phyloP scores from a whole-genome alignment of 2,888 invertebrate genomes.

The Allygus modestus region DNA sequence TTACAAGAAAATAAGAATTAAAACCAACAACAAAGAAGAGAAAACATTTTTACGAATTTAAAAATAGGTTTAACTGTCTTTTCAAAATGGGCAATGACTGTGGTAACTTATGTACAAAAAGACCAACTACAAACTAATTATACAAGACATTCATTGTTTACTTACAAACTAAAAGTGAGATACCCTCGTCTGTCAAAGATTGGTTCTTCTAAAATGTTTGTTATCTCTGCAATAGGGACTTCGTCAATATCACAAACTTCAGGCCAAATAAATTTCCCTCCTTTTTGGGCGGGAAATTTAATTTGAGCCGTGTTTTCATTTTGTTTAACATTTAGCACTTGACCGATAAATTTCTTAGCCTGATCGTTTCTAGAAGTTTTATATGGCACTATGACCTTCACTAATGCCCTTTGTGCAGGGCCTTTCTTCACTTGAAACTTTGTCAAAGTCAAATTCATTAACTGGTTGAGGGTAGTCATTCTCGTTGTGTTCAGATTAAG shows the following conservation, averaged over 20 bases:
- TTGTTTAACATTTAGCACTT: not conserved
- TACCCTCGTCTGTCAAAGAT: not conserved
- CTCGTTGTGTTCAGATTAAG: not conserved
- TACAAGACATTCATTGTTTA: too few relatives aligned
- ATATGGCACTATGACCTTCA: constrained; percentile 12
- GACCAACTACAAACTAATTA: too few relatives aligned
- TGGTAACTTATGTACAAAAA: too few relatives aligned
- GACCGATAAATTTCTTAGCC: not conserved
- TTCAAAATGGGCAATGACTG: too few relatives aligned
- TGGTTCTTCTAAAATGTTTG: not conserved
- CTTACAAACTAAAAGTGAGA: not conserved
- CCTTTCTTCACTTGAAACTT: not conserved
- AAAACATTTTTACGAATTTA: too few relatives aligned
- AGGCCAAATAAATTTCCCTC: constrained; percentile 15
- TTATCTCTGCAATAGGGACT: not conserved
- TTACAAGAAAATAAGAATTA: too few relatives aligned
- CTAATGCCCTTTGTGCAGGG: not conserved
- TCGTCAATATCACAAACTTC: not conserved
- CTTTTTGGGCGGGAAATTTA: not conserved
- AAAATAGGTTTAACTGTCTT: too few relatives aligned
- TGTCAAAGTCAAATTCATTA: not conserved
- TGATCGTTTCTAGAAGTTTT: not conserved
- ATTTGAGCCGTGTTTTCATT: not conserved
- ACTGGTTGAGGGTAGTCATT: too few relatives aligned
- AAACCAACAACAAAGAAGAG: too few relatives aligned